Percentiles rank a stretch among this genome's conserved stretches.
Evolutionary conservation across 1,140 invertebrate species (phyloP).

Genomic region (Sitodiplosis mosellana): DNA sequence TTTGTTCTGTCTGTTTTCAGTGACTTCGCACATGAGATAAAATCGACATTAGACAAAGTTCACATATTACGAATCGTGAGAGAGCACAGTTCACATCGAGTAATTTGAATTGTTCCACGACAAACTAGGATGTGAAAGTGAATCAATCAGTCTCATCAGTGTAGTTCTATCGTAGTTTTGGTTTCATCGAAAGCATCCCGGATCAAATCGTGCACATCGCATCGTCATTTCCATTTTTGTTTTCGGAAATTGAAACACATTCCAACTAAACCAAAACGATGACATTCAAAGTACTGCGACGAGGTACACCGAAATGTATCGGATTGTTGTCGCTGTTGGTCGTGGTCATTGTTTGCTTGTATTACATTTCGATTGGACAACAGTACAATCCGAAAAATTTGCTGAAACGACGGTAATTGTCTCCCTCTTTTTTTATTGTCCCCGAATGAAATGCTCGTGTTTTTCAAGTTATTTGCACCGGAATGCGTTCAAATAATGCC

Average conservation of each 20-base stretch:
- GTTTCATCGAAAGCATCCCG: too few relatives aligned
- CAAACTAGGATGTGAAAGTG: too few relatives aligned
- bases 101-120: too few relatives aligned
- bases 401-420: not conserved
- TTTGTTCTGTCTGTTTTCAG: too few relatives aligned
- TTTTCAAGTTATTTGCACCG: not conserved
- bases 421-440: not conserved
- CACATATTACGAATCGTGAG: too few relatives aligned
- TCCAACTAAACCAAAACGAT: slow-evolving; percentile 6
- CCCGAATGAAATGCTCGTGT: not conserved
- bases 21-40: too few relatives aligned
- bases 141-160: too few relatives aligned
- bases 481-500: not conserved
- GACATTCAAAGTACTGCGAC: slow-evolving; percentile 23
- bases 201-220: too few relatives aligned
- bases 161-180: too few relatives aligned
- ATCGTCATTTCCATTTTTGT: too few relatives aligned
- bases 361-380: slow-evolving; percentile 24
- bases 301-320: slow-evolving; percentile 22
- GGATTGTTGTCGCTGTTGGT: slow-evolving; percentile 22
- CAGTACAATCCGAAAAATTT: slow-evolving; percentile 4
- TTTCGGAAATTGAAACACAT: not conserved
- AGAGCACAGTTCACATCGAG: too few relatives aligned
- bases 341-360: slow-evolving; percentile 21
- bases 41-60: too few relatives aligned